These are phyloP conservation scores for Thalpophila matura DNA, from an alignment of 2,888 invertebrate genomes.

Conservation along the genomic window DNA sequence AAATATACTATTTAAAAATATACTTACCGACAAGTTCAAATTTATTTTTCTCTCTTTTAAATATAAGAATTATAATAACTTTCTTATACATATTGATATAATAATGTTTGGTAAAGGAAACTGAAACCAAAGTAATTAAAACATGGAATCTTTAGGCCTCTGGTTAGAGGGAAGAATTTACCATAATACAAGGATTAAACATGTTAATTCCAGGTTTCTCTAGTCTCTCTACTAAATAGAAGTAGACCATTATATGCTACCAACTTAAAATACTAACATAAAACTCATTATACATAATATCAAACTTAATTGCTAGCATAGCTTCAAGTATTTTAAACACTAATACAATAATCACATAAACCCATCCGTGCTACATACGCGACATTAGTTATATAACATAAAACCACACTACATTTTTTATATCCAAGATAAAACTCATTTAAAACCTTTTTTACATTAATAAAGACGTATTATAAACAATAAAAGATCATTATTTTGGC, in stretches of 20 bases:
- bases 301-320: background rate
- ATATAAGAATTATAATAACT: too few relatives aligned
- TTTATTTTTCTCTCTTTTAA: too few relatives aligned
- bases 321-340: background rate
- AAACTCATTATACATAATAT: background rate
- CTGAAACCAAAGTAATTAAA: too few relatives aligned
- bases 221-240: background rate
- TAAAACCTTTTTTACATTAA: constrained; percentile 4
- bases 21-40: too few relatives aligned
- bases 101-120: too few relatives aligned
- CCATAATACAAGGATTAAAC: too few relatives aligned
- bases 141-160: too few relatives aligned
- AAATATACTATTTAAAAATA: too few relatives aligned
- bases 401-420: background rate
- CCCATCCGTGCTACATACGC: background rate
- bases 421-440: background rate
- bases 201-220: too few relatives aligned
- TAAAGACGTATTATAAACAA: background rate
- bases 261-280: background rate
- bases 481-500: background rate
- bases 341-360: constrained; percentile 18
- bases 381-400: constrained; percentile 1
- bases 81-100: too few relatives aligned
- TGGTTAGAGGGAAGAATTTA: too few relatives aligned
- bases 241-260: background rate